Conservation (phyloP, 2,113 vertebrate genomes). For the Pantherophis guttatus region DNA sequence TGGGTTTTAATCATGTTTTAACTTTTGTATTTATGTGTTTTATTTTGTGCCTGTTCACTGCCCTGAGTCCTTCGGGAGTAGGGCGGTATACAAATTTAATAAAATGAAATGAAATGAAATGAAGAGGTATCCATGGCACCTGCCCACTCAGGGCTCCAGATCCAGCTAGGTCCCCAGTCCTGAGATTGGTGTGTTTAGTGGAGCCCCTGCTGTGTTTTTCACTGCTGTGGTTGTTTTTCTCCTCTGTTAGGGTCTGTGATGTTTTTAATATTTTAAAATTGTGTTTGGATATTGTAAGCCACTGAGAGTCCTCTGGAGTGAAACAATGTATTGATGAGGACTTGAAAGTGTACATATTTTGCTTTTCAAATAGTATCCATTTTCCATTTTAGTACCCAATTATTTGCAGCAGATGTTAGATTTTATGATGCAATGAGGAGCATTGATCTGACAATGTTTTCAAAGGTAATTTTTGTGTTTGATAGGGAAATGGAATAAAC, state of each 20-base stretch:
- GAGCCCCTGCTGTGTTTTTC: neutral
- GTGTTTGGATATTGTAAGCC: neutral
- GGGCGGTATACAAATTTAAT: too few species aligned
- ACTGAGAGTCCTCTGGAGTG: neutral
- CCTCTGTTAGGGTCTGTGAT: neutral
- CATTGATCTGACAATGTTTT: neutral
- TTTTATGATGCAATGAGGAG: neutral
- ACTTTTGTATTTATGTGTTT: too few species aligned
- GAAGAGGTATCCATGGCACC: neutral
- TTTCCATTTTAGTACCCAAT: neutral
- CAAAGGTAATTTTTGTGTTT: neutral
- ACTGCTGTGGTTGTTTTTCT: neutral
- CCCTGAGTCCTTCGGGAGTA: too few species aligned
- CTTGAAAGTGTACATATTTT: neutral
- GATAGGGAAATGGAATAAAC: neutral
- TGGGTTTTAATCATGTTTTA: too few species aligned
- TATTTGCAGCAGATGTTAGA: neutral
- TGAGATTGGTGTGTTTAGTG: neutral
- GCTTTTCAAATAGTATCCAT: neutral
- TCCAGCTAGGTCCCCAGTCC: too few species aligned
- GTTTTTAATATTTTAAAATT: neutral
- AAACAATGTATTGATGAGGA: neutral
- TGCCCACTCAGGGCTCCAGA: neutral
- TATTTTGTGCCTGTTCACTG: too few species aligned
- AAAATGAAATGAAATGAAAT: too few species aligned